Percentiles rank a stretch among this genome's conserved stretches.
Conservation (phyloP, 2,797 vertebrate species). For the Fundulus diaphanus region DNA sequence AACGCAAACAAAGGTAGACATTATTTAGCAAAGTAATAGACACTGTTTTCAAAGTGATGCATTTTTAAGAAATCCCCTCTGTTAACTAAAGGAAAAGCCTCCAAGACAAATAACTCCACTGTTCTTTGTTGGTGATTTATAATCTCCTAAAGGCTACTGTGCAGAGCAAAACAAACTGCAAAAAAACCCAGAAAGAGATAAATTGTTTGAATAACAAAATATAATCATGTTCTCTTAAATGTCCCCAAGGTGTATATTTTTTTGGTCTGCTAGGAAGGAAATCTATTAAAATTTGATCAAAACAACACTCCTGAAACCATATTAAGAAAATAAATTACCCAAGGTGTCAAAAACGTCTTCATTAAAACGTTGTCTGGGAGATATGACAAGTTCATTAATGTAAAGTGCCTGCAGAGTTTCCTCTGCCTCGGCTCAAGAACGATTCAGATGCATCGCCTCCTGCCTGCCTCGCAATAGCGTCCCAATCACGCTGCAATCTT, state of each 20-base stretch:
- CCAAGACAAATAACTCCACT: conserved; percentile 34
- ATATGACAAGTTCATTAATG: conserved; percentile 73
- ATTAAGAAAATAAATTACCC: conserved; percentile 47
- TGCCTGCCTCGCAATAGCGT: conserved; percentile 39
- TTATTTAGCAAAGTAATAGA: conserved; percentile 8
- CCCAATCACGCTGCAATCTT: conserved; percentile 57
- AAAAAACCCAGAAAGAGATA: conserved; percentile 24
- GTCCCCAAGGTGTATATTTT: conserved; percentile 16
- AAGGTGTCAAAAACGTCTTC: conserved; percentile 44
- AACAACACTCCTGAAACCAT: conserved; percentile 15
- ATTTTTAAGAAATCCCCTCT: conserved; percentile 28
- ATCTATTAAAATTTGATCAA: conserved; percentile 26
- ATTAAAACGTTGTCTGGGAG: conserved; percentile 55
- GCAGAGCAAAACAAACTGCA: conserved; percentile 11
- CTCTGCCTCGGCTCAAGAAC: conserved; percentile 23
- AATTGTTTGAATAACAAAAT: conserved; percentile 30
- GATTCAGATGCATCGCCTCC: conserved; percentile 35
- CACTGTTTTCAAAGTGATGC: conserved; percentile 24
- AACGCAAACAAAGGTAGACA: conserved; percentile 23
- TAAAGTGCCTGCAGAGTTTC: conserved; percentile 58
- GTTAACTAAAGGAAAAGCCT: conserved; percentile 24
- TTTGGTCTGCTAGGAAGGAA: conserved; percentile 30
- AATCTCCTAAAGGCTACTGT: conserved; percentile 15
- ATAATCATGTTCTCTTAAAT: conserved; percentile 14
- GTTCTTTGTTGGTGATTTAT: conserved; percentile 26